These are phyloP conservation scores for Chaetodon trifascialis DNA, from an alignment of 2,113 vertebrate genomes.

Conservation along the genomic window DNA sequence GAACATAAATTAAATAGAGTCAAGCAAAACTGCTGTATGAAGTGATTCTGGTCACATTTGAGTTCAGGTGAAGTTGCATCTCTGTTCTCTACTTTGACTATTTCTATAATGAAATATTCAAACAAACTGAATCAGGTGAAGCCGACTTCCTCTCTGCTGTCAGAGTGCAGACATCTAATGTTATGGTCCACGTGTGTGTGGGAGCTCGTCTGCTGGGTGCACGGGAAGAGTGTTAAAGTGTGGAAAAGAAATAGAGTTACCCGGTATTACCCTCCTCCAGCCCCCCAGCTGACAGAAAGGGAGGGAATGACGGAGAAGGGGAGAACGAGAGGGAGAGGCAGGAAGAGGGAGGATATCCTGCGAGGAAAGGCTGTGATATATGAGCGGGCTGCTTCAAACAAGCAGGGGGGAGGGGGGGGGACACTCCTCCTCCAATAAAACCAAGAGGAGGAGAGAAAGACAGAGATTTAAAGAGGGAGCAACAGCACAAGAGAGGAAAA, in stretches of 20 bases:
- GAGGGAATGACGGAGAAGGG: constrained; percentile 38
- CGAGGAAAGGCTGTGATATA: constrained; percentile 79
- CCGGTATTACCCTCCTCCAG: constrained; percentile 64
- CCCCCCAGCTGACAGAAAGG: constrained; percentile 19
- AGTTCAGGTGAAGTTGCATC: neutral
- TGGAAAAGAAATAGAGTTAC: constrained; percentile 76
- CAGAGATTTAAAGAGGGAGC: constrained; percentile 50
- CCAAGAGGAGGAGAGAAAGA: constrained; percentile 46
- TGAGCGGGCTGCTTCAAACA: constrained; percentile 81
- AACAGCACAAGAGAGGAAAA: constrained; percentile 55
- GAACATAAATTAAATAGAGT: neutral
- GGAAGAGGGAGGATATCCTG: constrained; percentile 83
- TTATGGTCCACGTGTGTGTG: constrained; percentile 31
- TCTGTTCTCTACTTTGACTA: neutral
- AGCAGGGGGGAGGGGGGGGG: constrained; percentile 62
- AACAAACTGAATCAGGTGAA: neutral
- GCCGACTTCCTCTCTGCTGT: neutral
- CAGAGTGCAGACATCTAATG: constrained; percentile 8
- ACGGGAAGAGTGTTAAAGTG: constrained; percentile 66
- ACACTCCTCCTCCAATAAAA: constrained; percentile 77
- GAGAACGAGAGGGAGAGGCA: constrained; percentile 58
- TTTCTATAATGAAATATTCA: neutral
- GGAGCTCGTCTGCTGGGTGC: constrained; percentile 42
- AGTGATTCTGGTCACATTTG: neutral
- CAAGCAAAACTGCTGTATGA: neutral